Conservation (phyloP, 2,888 invertebrate genomes). For the Pinctada fucata region DNA sequence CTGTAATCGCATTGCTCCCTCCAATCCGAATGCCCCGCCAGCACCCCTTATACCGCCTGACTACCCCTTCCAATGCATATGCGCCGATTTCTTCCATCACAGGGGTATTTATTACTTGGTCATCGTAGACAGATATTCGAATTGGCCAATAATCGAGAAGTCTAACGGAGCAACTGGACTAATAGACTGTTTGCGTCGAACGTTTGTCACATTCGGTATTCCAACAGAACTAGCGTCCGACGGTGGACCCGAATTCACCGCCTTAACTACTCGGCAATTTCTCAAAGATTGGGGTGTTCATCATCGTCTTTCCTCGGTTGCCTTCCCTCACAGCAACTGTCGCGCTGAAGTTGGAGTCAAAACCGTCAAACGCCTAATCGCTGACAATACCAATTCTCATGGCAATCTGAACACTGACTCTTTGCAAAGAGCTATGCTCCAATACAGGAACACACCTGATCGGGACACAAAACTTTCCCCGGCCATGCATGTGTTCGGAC, state of each 20-base stretch:
- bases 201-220: slow-evolving; percentile 51
- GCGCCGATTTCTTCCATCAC: no score
- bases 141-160: no score
- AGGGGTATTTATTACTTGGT: slow-evolving; percentile 41
- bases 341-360: slow-evolving; percentile 59
- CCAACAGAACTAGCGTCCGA: slow-evolving; percentile 50
- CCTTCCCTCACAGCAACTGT: slow-evolving; percentile 58
- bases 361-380: slow-evolving; percentile 56
- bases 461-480: slow-evolving; percentile 54
- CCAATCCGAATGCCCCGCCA: no score
- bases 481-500: slow-evolving; percentile 52
- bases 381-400: slow-evolving; percentile 52
- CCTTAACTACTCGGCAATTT: slow-evolving; percentile 44
- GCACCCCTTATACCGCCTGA: no score
- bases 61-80: no score
- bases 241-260: slow-evolving; percentile 50
- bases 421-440: no score
- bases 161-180: no score
- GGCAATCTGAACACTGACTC: slow-evolving; percentile 55
- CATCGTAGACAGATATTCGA: slow-evolving; percentile 27
- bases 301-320: slow-evolving; percentile 59
- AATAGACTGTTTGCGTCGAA: slow-evolving; percentile 34
- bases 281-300: slow-evolving; percentile 58
- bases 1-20: no score
- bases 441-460: no score